A percentile compares a stretch with the other conserved stretches of the same genome.
These are phyloP conservation scores for Salminus brasiliensis DNA, from an alignment of 2,113 vertebrate genomes.

Conservation along the genomic window DNA sequence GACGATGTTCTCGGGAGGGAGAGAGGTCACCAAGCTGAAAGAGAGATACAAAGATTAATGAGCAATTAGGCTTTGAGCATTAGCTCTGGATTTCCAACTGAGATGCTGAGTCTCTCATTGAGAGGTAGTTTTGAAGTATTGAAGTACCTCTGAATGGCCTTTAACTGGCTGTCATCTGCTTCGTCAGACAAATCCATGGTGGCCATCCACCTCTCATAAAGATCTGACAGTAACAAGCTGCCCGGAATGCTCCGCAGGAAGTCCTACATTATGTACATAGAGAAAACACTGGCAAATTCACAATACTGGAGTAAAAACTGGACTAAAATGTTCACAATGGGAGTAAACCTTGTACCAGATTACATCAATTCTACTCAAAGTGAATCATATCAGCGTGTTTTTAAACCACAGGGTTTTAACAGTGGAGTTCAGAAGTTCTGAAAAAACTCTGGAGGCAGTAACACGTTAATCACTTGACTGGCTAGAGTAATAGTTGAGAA, in stretches of 20 bases:
- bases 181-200: conserved; percentile 76
- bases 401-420: too few relatives aligned
- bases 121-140: neutral
- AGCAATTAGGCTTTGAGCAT: neutral
- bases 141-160: conserved; percentile 80
- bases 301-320: neutral
- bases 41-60: conserved; percentile 19
- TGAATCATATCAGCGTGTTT: too few relatives aligned
- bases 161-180: conserved; percentile 77
- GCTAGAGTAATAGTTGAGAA: neutral
- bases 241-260: conserved; percentile 87
- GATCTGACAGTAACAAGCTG: conserved; percentile 82
- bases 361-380: too few relatives aligned
- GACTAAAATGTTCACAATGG: too few relatives aligned
- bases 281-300: neutral
- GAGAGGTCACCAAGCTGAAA: conserved; percentile 81
- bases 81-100: neutral
- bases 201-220: conserved; percentile 84
- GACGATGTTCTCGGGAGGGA: conserved; percentile 85
- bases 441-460: too few relatives aligned
- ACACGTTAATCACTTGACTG: neutral
- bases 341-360: too few relatives aligned
- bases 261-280: conserved; percentile 74
- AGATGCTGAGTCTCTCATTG: neutral
- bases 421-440: too few relatives aligned